Evolutionary conservation across 2,888 invertebrate genomes (phyloP), one percentile per base, ranked within the genome.

Genomic region (Gerosis bhagava): DNA sequence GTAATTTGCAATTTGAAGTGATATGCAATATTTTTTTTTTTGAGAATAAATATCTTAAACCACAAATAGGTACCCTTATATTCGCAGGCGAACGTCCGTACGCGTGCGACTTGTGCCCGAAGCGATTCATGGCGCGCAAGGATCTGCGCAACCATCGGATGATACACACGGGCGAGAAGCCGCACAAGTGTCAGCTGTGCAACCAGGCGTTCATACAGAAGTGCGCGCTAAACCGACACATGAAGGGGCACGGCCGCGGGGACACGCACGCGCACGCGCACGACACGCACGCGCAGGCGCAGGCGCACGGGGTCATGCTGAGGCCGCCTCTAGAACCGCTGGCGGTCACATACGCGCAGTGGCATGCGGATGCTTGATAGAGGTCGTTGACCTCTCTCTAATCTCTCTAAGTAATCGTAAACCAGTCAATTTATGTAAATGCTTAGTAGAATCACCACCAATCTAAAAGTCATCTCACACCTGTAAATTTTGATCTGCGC

Each of bases 151-250:
- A 97, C 82, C 97, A 97, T 82, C 94, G 95, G 65, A 91, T 97
- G 70, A 98, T 97, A 0, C 98, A 98, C 82, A 96, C 95, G 46
- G 95, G 95, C 0, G 97, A 97, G 67, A 97, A 97, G 69, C 96
- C 96, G 1, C 97, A 95, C 91, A 96, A 97, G 73, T 98, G 97
- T 73, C 90, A 89, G 44, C 93, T 97, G 34, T 98, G 97, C 78
- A 94, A 94, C 68, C 97, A 96, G 77, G 96, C 96, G 0, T 97
- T 97, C 79, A 97, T 97, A 75, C 95, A 96, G 81, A 92, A 97
- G 60, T 97, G 97, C 83, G 97, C 98, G 60, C 89, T 98, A 8
- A 97, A 97, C 19, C 94, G 98, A 63, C 97, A 97, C 78, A 96
- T 97, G 97, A 96, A 96, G 78, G 72, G 67, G 0, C 70, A 70